Conservation (phyloP, 1,140 invertebrate species). For the Hyles euphorbiae region DNA sequence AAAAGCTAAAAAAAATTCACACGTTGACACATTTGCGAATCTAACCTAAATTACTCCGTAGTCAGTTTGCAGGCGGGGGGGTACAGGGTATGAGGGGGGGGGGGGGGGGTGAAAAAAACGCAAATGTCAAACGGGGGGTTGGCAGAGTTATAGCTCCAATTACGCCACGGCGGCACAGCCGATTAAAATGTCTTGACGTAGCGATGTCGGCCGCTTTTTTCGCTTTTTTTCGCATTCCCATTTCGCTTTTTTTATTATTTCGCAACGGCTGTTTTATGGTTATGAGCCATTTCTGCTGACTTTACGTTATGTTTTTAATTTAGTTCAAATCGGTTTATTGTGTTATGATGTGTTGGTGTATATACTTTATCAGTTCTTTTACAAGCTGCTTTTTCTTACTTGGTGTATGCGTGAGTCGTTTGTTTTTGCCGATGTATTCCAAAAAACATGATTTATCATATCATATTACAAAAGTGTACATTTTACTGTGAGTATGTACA, state of each 20-base stretch:
- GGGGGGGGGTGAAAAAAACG: slow-evolving; percentile 2
- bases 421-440: no score
- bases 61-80: slow-evolving; percentile 41
- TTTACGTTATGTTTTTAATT: slow-evolving; percentile 7
- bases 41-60: slow-evolving; percentile 50
- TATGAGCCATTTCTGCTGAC: slow-evolving; percentile 28
- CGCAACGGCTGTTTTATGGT: slow-evolving; percentile 36
- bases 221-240: slow-evolving; percentile 33
- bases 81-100: slow-evolving; percentile 16
- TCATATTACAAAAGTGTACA: no score
- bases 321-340: no score
- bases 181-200: slow-evolving; percentile 65
- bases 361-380: no score
- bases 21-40: slow-evolving; percentile 37
- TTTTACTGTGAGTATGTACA: no score
- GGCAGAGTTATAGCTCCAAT: slow-evolving; percentile 69
- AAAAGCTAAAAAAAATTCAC: no score
- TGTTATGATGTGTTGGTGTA: no score
- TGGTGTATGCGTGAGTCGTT: no score
- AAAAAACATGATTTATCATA: no score
- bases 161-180: slow-evolving; percentile 47
- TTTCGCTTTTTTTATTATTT: slow-evolving; percentile 26
- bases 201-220: slow-evolving; percentile 46
- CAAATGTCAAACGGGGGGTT: slow-evolving; percentile 67
- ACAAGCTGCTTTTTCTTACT: no score